phyloP scores from a whole-genome alignment of 2,113 vertebrate species.

The Brachypodius melanocephalos region DNA sequence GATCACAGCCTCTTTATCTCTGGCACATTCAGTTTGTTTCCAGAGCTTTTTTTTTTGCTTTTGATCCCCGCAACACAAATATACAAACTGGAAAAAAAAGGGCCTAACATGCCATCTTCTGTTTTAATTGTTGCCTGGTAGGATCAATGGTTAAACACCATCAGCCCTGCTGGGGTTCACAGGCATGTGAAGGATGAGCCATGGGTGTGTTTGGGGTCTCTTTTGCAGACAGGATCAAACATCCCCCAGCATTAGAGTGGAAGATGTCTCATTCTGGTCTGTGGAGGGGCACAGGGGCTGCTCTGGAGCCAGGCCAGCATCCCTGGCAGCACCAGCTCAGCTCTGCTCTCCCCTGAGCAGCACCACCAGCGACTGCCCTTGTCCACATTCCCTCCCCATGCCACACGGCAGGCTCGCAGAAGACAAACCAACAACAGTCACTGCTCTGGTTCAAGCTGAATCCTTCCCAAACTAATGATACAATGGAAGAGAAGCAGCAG shows the following conservation, averaged over 20 bases:
- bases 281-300: background rate
- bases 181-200: background rate
- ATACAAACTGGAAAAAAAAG: background rate
- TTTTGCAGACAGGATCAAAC: background rate
- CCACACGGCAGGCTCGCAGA: background rate
- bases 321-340: background rate
- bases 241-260: background rate
- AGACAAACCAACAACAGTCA: background rate
- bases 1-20: background rate
- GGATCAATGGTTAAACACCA: background rate
- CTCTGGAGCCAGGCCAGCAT: background rate
- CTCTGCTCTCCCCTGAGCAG: background rate
- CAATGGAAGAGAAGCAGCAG: background rate
- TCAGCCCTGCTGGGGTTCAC: background rate
- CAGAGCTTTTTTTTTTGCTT: background rate
- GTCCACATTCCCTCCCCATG: fast-evolving
- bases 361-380: background rate
- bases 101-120: background rate
- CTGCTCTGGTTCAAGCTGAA: background rate
- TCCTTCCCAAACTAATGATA: background rate
- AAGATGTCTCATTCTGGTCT: background rate
- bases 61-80: background rate
- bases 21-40: background rate
- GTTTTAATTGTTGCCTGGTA: background rate
- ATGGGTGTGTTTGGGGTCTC: fast-evolving